These are phyloP conservation scores for Apodemia duryi DNA, from an alignment of 2,888 invertebrate species.

Conservation along the genomic window DNA sequence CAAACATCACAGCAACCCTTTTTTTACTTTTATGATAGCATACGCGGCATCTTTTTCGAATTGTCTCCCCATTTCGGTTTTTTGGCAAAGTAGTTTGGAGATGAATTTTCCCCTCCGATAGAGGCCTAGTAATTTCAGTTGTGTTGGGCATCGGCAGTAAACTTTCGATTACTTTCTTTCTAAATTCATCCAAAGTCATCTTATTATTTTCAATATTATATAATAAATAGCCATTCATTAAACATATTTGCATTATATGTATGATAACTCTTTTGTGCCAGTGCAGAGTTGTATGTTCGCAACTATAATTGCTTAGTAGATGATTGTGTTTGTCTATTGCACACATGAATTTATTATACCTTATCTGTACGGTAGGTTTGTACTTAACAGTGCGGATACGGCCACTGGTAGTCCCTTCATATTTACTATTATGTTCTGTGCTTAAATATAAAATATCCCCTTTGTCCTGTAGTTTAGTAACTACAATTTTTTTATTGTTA, in stretches of 20 bases:
- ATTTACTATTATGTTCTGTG: conserved; percentile 32
- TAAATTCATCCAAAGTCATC: background rate
- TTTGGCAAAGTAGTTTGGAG: background rate
- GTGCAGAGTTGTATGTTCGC: conserved; percentile 7
- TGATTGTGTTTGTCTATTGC: conserved; percentile 22
- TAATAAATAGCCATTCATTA: too few relatives aligned
- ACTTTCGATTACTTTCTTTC: background rate
- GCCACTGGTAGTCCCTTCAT: conserved; percentile 19
- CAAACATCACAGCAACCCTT: too few relatives aligned
- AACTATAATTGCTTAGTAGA: conserved; percentile 19
- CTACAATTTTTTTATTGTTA: conserved; percentile 22
- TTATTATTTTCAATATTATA: background rate
- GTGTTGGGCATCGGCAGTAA: background rate
- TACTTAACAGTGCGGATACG: conserved; percentile 21
- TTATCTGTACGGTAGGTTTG: conserved; percentile 18
- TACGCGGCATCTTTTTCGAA: too few relatives aligned
- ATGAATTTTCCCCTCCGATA: background rate
- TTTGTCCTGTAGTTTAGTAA: conserved; percentile 32
- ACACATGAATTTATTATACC: conserved; percentile 23
- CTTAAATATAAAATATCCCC: conserved; percentile 39
- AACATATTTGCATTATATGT: background rate
- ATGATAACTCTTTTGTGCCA: background rate
- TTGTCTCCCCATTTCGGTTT: background rate
- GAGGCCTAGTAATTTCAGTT: background rate
- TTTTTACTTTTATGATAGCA: too few relatives aligned